These are phyloP conservation scores for Cryptoblepharus egeriae DNA, from an alignment of 2,797 vertebrate genomes.

Conservation along the genomic window DNA sequence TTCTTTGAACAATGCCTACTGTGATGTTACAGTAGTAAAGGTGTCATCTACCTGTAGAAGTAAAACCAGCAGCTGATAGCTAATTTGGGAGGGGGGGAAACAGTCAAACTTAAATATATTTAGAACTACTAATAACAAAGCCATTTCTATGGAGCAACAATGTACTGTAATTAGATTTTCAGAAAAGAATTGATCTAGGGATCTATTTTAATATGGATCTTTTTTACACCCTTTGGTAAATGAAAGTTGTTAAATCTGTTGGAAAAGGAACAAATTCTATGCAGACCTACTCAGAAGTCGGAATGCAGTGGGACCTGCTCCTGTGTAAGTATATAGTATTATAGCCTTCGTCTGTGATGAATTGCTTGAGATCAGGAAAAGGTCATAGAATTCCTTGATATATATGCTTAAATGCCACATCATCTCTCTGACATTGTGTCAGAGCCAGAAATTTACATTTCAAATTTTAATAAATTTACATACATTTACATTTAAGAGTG, in stretches of 20 bases:
- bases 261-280: background rate
- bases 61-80: background rate
- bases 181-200: background rate
- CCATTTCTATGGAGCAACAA: fast-evolving
- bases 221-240: background rate
- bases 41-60: background rate
- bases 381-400: background rate
- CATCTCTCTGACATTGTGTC: too few species aligned
- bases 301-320: too few species aligned
- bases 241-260: background rate
- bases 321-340: background rate
- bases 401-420: background rate
- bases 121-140: background rate
- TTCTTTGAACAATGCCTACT: constrained; percentile 9
- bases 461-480: too few species aligned
- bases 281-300: too few species aligned
- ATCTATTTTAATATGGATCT: background rate
- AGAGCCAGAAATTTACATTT: too few species aligned
- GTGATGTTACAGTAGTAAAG: constrained; percentile 26
- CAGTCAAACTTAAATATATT: background rate
- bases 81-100: background rate
- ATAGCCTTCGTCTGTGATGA: background rate
- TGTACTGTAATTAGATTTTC: background rate
- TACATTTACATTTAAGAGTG: too few species aligned
- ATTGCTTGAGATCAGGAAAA: background rate